Base-by-base conservation (phyloP, 2,113 vertebrate genomes). In the Forbesichthys papilliferus region DNA sequence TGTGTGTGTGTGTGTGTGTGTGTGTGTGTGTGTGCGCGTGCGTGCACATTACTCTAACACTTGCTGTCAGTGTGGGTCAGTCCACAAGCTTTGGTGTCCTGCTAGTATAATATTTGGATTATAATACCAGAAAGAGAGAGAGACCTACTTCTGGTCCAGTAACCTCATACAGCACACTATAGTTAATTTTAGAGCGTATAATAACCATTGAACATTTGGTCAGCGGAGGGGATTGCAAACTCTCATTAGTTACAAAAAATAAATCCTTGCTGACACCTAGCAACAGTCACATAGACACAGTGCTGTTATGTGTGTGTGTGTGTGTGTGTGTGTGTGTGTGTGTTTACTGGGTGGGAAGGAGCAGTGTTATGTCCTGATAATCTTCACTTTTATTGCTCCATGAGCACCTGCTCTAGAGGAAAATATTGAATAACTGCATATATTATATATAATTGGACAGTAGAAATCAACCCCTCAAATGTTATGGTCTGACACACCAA, bases 211-310 rank as follows among this genome's bases (percentile, higher is more conserved):
- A 42, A 36, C 27, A 5, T 52, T 58, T 42, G 9, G 34, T 64
- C 55, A 57, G 52, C 11, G 55, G 18, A 47, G 61, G 16, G 61
- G 61, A 33, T n/a, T 52, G 57, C 33, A 10, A 13, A 9, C 46
- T 48, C 36, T 48, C 54, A 67, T 57, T 46, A 48, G 54, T 68
- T 52, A n/a, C 11, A 6, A 48, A 48, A 20, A 3, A 53, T 46
- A 42, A 42, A 8, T 42, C 52, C 36, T 20, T 20, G 16, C 34
- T 70, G 68, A 70, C 68, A 70, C 49, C 16, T n/a, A 61, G 61
- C 51, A 47, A 52, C 3, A 0, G 33, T 53, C 58, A 55, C 72
- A 64, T 34, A 60, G 61, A 59, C 2, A 20, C 63, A 18, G 33
- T 20, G 66, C n/a, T 53, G 10, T 18, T 54, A 13, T 49, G 9